Base-by-base conservation (phyloP, 2,888 invertebrate species). In the Stenichneumon culpator region DNA sequence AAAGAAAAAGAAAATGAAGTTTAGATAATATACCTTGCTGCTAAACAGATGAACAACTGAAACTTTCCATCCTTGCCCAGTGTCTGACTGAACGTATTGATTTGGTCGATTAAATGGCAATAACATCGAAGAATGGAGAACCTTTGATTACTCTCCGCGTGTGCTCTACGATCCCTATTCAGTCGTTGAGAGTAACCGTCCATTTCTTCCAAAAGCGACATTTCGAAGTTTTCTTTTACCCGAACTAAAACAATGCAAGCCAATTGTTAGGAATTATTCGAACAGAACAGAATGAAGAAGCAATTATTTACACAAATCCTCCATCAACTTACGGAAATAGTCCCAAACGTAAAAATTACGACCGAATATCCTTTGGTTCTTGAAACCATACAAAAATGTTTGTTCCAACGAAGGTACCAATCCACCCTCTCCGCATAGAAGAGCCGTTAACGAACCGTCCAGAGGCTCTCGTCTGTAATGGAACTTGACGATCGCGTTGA, bases 31-130 rank as follows among this genome's bases (percentile, higher is more conserved):
- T 94, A 99, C 99, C 99, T 97, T 89, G 98, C 96, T 91, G 98
- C 97, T 47, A 99, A 96, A 93, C 99, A 99, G 89, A 99, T 97
- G 92, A 99, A 99, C 54, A 99, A 96, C 94, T 99, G 99, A 94
- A 99, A 99, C 94, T 99, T 99, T 72, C 99, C 99, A 94, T 99
- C 99, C 94, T 99, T 99, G 77, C 99, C 99, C 28, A 98, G 95
- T n/a, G 97, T 95, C 90, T 96, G 96, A 78, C 98, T 98, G 0
- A 97, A 97, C 70, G 96, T 96, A 93, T 97, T 97, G 86, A 99
- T 98, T 94, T 98, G 98, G 91, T 97, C 97, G 92, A 99, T 96
- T 16, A 99, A 95, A 92, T 98, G 97, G 93, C 98, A 97, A 94
- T 98, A 98, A 91, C 98, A 97, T 83, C 97, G 95, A 96, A 98